Evolutionary conservation across 1,140 invertebrate species (phyloP).

Genomic region (Reticulitermes speratus): DNA sequence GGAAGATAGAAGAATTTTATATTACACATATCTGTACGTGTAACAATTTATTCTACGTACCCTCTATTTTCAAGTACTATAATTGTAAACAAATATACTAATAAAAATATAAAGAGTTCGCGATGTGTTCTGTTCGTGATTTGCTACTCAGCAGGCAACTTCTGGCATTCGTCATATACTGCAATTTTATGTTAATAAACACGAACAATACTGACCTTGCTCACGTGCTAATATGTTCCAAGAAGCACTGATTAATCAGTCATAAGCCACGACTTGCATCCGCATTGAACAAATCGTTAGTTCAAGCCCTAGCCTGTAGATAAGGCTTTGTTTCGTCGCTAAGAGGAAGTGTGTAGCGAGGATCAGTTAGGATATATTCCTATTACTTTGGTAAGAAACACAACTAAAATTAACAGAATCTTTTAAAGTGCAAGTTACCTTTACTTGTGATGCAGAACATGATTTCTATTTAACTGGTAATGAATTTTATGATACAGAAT

Average conservation of each 20-base stretch:
- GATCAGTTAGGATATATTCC: not conserved
- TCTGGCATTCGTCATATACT: not conserved
- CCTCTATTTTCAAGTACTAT: too few relatives aligned
- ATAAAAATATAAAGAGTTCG: not conserved
- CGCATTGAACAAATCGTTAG: not conserved
- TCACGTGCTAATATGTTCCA: not conserved
- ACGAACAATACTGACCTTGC: not conserved
- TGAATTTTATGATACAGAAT: too few relatives aligned
- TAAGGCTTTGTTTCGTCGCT: not conserved
- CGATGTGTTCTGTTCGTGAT: not conserved
- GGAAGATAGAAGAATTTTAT: too few relatives aligned
- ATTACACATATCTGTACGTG: too few relatives aligned
- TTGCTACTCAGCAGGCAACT: not conserved
- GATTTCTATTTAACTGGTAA: too few relatives aligned
- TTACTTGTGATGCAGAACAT: too few relatives aligned
- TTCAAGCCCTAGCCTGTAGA: not conserved
- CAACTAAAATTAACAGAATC: too few relatives aligned
- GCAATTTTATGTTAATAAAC: not conserved
- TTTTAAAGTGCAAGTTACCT: too few relatives aligned
- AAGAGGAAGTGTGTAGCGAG: not conserved
- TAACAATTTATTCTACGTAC: too few relatives aligned
- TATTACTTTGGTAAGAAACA: too few relatives aligned
- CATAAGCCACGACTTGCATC: not conserved
- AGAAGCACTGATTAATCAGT: not conserved
- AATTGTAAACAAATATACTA: too few relatives aligned